These are phyloP conservation scores for Delphinapterus leucas DNA, from an alignment of 2,113 vertebrate genomes.

Conservation along the genomic window DNA sequence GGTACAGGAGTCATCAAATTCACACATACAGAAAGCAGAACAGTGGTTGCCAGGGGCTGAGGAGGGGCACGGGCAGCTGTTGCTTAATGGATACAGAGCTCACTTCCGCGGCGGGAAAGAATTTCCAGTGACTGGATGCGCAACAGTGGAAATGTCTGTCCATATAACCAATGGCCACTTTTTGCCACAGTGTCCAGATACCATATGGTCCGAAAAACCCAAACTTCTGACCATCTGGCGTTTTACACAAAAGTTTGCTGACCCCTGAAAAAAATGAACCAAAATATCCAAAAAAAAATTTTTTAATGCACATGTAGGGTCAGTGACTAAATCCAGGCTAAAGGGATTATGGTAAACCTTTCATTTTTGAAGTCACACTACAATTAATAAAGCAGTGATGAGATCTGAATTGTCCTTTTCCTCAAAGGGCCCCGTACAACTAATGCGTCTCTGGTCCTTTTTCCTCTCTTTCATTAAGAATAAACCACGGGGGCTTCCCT, in stretches of 20 bases:
- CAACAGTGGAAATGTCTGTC: rapidly evolving
- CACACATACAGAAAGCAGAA: not conserved
- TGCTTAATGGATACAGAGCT: not conserved
- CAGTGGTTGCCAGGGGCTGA: not conserved
- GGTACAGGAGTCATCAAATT: rapidly evolving
- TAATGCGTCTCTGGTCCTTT: not conserved
- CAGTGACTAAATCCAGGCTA: not conserved
- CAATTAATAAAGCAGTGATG: not conserved
- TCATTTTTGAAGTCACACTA: too few relatives aligned
- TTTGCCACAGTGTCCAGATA: rapidly evolving
- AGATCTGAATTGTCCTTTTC: not conserved
- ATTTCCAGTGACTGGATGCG: rapidly evolving
- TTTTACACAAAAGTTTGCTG: not conserved
- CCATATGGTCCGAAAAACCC: not conserved
- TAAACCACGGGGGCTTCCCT: not conserved
- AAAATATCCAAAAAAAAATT: not conserved
- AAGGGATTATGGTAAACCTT: not conserved
- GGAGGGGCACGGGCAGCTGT: not conserved
- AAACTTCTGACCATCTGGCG: not conserved
- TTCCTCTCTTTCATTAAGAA: not conserved
- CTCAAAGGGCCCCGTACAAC: not conserved
- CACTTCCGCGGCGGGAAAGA: too few relatives aligned
- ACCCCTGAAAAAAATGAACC: not conserved
- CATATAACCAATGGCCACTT: not conserved
- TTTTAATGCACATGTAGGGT: not conserved